Base-by-base conservation (phyloP, 2,888 invertebrate genomes). In the Chromoteleia sp. region DNA sequence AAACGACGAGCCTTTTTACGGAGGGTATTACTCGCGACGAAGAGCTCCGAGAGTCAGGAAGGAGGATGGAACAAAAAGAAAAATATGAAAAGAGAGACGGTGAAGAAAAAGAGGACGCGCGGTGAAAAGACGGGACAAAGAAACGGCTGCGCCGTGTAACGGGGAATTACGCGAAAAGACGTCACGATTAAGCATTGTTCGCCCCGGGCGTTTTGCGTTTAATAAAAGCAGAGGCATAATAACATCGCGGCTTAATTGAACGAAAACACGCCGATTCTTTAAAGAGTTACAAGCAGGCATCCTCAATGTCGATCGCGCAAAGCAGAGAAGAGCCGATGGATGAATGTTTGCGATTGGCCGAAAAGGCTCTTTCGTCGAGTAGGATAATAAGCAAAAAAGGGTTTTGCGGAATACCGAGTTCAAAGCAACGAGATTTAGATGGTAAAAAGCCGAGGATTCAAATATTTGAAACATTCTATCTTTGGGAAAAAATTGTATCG, bases 131-230 rank as follows among this genome's bases (percentile, higher is more conserved):
- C n/a, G 17, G 21, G 29, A 2, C 48, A 41, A 67, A 68, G 68
- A 45, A 56, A 50, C 8, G 48, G 10, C 36, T 65, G 48, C 41
- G 0, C 25, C 19, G 45, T 56, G 33, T 59, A 70, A 58, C 58
- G 29, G 50, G 50, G 79, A 83, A 84, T 82, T 83, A 84, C 83
- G 83, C 68, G 65, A 80, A 59, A 70, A 61, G 81, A 80, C 81
- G 83, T 84, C 76, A 63, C 84, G 85, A 87, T 86, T 85, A 84
- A 86, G 84, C 85, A 86, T 87, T 86, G 85, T 87, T 86, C 78
- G 83, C 83, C 68, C 54, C 59, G 59, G 63, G 71, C 45, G 39
- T 54, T 73, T 73, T 45, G 61, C 29, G 15, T 74, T 54, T 65
- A 36, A 65, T 58, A 63, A 74, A 74, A 58, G 74, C 48, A 6